These are phyloP conservation scores for Pomatorhinus ruficollis DNA, from an alignment of 2,113 vertebrate genomes.

Conservation along the genomic window DNA sequence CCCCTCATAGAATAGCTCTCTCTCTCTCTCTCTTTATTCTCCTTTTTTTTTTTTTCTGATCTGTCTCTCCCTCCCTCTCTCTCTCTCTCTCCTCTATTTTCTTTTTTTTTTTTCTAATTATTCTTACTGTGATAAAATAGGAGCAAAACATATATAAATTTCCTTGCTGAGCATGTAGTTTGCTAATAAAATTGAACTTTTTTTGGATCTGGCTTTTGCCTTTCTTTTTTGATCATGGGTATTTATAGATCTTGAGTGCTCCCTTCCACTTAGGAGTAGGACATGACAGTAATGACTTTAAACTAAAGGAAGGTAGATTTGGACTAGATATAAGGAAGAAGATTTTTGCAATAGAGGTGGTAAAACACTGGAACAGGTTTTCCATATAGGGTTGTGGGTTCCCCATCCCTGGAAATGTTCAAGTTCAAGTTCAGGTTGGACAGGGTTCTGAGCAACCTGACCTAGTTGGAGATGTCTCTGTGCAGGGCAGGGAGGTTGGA, in stretches of 20 bases:
- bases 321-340: background rate
- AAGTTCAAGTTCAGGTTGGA: background rate
- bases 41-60: background rate
- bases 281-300: background rate
- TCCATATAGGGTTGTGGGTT: background rate
- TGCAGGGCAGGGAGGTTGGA: background rate
- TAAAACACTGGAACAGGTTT: background rate
- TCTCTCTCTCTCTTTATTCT: background rate
- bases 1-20: rapidly evolving
- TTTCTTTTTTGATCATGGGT: rapidly evolving
- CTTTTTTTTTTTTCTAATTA: background rate
- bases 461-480: background rate
- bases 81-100: background rate
- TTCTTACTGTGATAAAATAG: background rate
- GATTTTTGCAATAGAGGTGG: rapidly evolving
- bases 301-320: background rate
- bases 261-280: background rate
- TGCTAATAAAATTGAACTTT: background rate
- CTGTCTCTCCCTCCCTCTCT: background rate
- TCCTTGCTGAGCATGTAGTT: background rate
- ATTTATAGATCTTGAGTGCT: background rate
- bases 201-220: background rate
- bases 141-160: background rate
- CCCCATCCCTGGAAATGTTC: background rate
- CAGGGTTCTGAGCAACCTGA: background rate